These are phyloP conservation scores for Ochropleura leucogaster DNA, from an alignment of 2,888 invertebrate genomes.

Conservation along the genomic window DNA sequence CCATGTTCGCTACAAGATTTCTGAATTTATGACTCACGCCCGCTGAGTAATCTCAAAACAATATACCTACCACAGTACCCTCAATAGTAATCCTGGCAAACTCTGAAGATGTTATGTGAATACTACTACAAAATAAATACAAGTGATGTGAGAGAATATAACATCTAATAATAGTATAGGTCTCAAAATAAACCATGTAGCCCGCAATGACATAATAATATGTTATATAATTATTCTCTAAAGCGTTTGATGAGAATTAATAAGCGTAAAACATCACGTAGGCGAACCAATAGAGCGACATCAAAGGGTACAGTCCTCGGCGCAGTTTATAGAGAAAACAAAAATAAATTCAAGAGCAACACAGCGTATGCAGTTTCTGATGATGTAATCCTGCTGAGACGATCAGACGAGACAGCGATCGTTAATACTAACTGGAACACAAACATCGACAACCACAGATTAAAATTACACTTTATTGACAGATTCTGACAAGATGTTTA, in stretches of 20 bases:
- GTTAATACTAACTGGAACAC: slow-evolving; percentile 75
- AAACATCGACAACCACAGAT: slow-evolving; percentile 60
- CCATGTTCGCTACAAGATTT: slow-evolving; percentile 72
- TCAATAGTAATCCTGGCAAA: slow-evolving; percentile 53
- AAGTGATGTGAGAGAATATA: slow-evolving; percentile 37
- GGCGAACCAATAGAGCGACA: slow-evolving; percentile 59
- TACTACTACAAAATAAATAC: slow-evolving; percentile 28
- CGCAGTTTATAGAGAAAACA: slow-evolving; percentile 60
- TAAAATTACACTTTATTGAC: slow-evolving; percentile 59
- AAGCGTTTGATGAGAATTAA: slow-evolving; percentile 59
- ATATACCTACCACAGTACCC: slow-evolving; percentile 60
- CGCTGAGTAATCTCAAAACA: slow-evolving; percentile 75
- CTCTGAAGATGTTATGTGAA: slow-evolving; percentile 64
- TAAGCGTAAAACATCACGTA: slow-evolving; percentile 65
- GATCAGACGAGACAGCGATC: slow-evolving; percentile 63
- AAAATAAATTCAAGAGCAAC: slow-evolving; percentile 70
- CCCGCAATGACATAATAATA: slow-evolving; percentile 43
- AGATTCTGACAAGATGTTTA: slow-evolving; percentile 59
- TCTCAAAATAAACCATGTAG: slow-evolving; percentile 50
- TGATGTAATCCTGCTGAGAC: slow-evolving; percentile 72
- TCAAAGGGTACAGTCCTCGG: slow-evolving; percentile 65
- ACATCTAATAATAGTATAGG: slow-evolving; percentile 30
- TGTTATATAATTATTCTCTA: slow-evolving; percentile 50
- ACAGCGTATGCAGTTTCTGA: slow-evolving; percentile 68
- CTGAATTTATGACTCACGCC: slow-evolving; percentile 76